Base-by-base conservation (phyloP, 2,113 vertebrate species). In the Psittacara wagleri region DNA sequence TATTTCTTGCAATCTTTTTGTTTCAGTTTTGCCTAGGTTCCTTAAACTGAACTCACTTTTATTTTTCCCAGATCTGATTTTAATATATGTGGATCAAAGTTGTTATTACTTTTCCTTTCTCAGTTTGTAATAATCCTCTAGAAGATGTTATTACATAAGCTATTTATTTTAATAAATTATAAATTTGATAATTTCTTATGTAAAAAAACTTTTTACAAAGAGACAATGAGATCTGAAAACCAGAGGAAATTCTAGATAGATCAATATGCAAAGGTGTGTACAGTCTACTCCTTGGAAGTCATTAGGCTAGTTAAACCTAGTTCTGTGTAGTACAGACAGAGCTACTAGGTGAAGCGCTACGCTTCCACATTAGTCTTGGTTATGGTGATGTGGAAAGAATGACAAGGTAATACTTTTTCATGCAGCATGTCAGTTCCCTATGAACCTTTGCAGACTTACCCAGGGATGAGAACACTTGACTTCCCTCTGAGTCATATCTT, bases 361-460 rank as follows among this genome's bases (percentile, higher is more conserved):
- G 3, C 7, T 93, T 70, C 13, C 48, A 49, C 48, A 13, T 4
- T 6, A n/a, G 6, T 35, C 29, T 69, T 88, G n/a, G 13, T 48
- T 87, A 75, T 68, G 61, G 25, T 66, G 16, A 22, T 57, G 10
- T 74, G 37, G 20, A 44, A 44, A 17, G 28, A 74, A 46, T 16
- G 6, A 52, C 7, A 27, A 72, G 59, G 13, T 48, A 35, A 28
- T 41, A 37, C 19, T 15, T 91, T 76, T 18, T 79, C 29, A 41
- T 6, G 35, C 27, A 48, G 43, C 19, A 28, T 1, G 0, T 29
- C 1, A 4, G 24, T 61, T 81, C 19, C 10, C 24, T 69, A 0
- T 37, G 61, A 41, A 52, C 63, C n/a, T 66, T 35, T 48, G 29
- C 17, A 69, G 39, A 39, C 44, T 49, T 68, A 29, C 8, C 46